Base-by-base conservation (phyloP, 2,888 invertebrate species). In the Eupeodes luniger region DNA sequence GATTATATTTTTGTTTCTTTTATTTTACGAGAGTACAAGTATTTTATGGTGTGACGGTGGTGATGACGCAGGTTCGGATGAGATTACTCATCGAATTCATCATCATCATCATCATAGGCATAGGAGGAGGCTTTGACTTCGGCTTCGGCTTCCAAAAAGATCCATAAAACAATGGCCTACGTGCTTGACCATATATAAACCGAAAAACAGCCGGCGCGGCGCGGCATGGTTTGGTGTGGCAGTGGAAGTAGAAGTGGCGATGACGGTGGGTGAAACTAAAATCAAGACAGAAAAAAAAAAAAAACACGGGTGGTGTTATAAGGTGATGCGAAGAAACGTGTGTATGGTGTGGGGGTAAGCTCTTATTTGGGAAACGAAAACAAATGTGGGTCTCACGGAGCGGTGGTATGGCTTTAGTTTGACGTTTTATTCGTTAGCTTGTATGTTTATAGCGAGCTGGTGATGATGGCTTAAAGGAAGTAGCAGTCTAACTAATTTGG, bases 131-230 rank as follows among this genome's bases (percentile, higher is more conserved):
- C 40, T 51, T 64, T 9, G 79, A 59, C 78, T 82, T 70, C 34
- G 27, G 27, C 27, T 27, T 27, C 27, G 27, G 27, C 27, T 27
- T 27, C 57, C 66, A 19, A 59, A 19, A 59, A 51, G 81, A 51
- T 16, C 85, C 83, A 79, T 61, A 57, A 61, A 83, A 86, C 86
- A 87, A 87, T 76, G 64, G 83, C 87, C 87, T 87, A 84, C 83
- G 79, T 87, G 87, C 72, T 64, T 80, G 83, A 55, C 87, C 84
- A 87, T 86, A 80, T 86, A 40, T 61, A 36, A 44, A 69, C 51
- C 36, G 36, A n/a, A 55, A 9, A 12, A 14, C 64, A 10, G 59
- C 34, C 34, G 59, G 59, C 4, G n/a, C 34, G 59, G 59, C 4
- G n/a, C n/a, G 57, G 14, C 9, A 14, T 4, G 14, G 34, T 12